Evolutionary conservation across 1,140 invertebrate genomes (phyloP), one percentile per base, ranked within the genome.

Genomic region (Anoplophora glabripennis): DNA sequence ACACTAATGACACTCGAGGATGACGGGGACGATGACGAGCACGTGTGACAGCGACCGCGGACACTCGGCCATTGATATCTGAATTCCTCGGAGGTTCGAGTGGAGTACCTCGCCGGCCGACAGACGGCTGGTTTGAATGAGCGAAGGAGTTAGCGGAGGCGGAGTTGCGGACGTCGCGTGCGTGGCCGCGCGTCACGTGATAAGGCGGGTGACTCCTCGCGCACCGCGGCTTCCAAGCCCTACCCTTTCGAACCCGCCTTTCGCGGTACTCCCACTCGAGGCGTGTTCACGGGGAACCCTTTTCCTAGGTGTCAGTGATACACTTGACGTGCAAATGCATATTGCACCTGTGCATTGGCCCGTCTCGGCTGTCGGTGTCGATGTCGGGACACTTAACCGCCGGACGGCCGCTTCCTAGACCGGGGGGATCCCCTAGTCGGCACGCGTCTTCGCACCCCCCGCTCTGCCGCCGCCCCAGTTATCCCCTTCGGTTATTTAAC

Each of bases 31-130:
- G 47, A 34, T 15, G 47, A 10, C 44, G 44, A 45, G 47, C 66
- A 65, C 68, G 65, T 72, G 71, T 71, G 63, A 48, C 67, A 55
- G 55, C 65, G 66, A 66, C 61, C 70, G 65, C 71, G 70, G 72
- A 72, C 66, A 65, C 70, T 69, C 71, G 71, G 72, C 71, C 70
- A 74, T 74, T 73, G 72, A 73, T 73, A 46, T 46, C 44, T 46
- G 47, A 59, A 28, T 28, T 28, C 21, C 21, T 28, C 21, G 21
- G 71, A 61, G 64, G 63, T 62, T 57, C 55, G 51, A 40, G 35
- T 47, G n/a, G 40, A 41, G n/a, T 48, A 14, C 35, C 64, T 45
- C 42, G 51, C 47, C 40, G 28, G 45, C 28, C 17, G 33, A 15
- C 14, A 41, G 51, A 57, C 44, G 18, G 35, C 46, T 46, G 60